Base-by-base conservation (phyloP, 2,113 vertebrate genomes). In the Eudorcas thomsonii region DNA sequence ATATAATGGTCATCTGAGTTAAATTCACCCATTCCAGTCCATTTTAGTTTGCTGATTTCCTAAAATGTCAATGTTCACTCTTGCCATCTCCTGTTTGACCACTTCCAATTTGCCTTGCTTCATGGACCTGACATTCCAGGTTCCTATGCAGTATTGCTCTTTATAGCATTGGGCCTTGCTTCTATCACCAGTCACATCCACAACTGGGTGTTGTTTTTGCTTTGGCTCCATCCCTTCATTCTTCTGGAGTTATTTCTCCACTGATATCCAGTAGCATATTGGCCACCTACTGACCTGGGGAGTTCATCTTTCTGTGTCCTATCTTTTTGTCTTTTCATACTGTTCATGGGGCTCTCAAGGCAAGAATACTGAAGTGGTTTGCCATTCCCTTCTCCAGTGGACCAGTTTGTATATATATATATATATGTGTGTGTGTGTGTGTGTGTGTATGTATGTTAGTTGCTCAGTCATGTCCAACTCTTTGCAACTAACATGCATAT, bases 11-110 rank as follows among this genome's bases (percentile, higher is more conserved):
- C 8, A 67, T 67, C 62, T 67, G 62, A n/a, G 33, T n/a, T n/a
- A n/a, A 67, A n/a, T 67, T n/a, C 16, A n/a, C 62, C 33, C 62
- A n/a, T n/a, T 67, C 62, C 8, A n/a, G 33, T 67, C 16, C 16
- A n/a, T 67, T 5, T 67, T 67, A 67, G 0, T 67, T 67, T 1
- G 0, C 33, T n/a, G 33, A 67, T 67, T n/a, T n/a, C 62, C 62
- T 67, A 10, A 9, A n/a, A 67, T 67, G 33, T 67, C 4, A 0
- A 5, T 0, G 2, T n/a, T 67, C 16, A 67, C 33, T 67, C 33
- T 67, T 67, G 64, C 33, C 0, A n/a, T 67, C 33, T n/a, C 8
- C 33, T 67, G 16, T n/a, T 67, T 67, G 64, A 36, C 0, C 64
- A 36, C 64, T 67, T 67, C 4, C 16, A 67, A 10, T 19, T 10